A percentile compares a stretch with the other conserved stretches of the same genome.
phyloP scores from a whole-genome alignment of 2,888 invertebrate species.

The Drosophila gaucha region DNA sequence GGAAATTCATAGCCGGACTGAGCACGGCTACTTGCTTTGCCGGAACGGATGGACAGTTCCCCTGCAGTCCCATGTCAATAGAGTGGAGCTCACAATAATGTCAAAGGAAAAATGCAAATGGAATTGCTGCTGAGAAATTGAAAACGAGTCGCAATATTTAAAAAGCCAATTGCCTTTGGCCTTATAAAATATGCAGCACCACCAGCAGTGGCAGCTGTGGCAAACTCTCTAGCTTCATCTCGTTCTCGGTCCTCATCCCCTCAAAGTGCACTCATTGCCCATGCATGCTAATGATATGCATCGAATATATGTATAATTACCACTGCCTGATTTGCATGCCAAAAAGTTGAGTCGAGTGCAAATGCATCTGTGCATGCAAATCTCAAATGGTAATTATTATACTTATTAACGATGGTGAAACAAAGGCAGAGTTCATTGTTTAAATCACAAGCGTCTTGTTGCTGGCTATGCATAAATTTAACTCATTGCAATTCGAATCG shows the following conservation, averaged over 20 bases:
- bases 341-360: conserved; percentile 24
- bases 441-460: conserved; percentile 2
- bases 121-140: conserved; percentile 63
- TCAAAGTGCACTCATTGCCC: conserved; percentile 53
- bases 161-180: conserved; percentile 52
- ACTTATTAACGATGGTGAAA: conserved; percentile 47
- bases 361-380: conserved; percentile 29
- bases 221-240: conserved; percentile 10
- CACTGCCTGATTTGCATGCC: conserved; percentile 34
- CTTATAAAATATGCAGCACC: conserved; percentile 50
- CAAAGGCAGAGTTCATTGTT: conserved; percentile 7
- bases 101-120: conserved; percentile 71
- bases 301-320: conserved; percentile 62
- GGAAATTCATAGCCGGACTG: conserved; percentile 74
- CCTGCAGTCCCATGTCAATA: conserved; percentile 67
- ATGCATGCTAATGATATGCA: conserved; percentile 68
- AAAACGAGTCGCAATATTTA: conserved; percentile 68
- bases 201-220: conserved; percentile 23
- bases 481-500: conserved; percentile 7
- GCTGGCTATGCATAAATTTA: conserved; percentile 14
- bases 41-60: conserved; percentile 43
- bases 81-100: conserved; percentile 42
- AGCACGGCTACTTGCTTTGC: conserved; percentile 63
- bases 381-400: conserved; percentile 49
- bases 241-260: conserved; percentile 1